Percentiles rank a stretch among this genome's conserved stretches.
Conservation (phyloP, 2,797 vertebrate genomes). For the Galagoides demidoff region DNA sequence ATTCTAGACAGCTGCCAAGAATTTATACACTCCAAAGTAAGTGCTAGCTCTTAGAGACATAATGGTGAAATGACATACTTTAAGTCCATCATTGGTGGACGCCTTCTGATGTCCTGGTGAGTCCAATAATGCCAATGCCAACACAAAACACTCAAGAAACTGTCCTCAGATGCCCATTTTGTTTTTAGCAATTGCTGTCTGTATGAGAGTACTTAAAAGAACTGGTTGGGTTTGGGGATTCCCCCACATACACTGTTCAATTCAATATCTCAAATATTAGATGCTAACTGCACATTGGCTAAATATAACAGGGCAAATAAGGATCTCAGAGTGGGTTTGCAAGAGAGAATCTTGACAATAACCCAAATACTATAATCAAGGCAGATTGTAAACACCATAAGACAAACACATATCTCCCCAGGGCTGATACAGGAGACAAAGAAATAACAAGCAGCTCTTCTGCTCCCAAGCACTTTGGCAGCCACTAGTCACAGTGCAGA, state of each 20-base stretch:
- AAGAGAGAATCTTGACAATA: not conserved
- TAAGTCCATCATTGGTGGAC: not conserved
- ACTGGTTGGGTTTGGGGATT: not conserved
- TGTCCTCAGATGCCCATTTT: not conserved
- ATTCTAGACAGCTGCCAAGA: slow-evolving; percentile 35
- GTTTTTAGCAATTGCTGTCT: not conserved
- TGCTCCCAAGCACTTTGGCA: too few relatives aligned
- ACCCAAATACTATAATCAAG: not conserved
- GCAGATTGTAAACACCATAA: not conserved
- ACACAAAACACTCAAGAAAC: not conserved
- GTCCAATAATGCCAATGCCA: not conserved
- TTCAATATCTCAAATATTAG: not conserved
- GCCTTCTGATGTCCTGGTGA: not conserved
- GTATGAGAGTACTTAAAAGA: not conserved
- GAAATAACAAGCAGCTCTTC: not conserved
- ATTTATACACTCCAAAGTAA: slow-evolving; percentile 48
- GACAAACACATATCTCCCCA: not conserved
- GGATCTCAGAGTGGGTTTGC: not conserved
- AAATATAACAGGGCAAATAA: not conserved
- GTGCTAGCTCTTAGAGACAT: not conserved
- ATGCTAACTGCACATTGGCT: not conserved
- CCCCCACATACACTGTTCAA: not conserved
- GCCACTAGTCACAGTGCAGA: too few relatives aligned
- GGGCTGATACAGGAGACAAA: not conserved
- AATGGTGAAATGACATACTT: slow-evolving; percentile 9